Conservation (phyloP, 2,113 vertebrate species). For the Alectura lathami region DNA sequence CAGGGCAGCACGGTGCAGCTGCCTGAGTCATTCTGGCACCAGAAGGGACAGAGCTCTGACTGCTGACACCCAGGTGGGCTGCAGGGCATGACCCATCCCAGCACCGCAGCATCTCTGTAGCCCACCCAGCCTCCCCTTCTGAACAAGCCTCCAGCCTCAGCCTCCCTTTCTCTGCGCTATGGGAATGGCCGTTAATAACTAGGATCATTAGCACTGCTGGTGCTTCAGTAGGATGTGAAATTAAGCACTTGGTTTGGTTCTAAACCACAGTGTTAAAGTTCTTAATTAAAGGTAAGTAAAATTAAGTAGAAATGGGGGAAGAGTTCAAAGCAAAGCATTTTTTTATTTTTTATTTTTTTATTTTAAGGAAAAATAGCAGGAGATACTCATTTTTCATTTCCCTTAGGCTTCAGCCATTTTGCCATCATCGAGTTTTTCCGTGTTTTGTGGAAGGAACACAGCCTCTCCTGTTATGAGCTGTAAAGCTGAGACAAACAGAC, state of each 20-base stretch:
- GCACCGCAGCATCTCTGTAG: background rate
- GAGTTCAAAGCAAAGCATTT: background rate
- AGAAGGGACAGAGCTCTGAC: background rate
- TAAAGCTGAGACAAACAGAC: conserved; percentile 46
- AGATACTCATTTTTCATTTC: background rate
- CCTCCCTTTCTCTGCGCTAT: background rate
- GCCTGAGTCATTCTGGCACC: background rate
- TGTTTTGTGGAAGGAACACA: background rate
- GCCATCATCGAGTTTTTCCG: background rate
- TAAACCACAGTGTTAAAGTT: background rate
- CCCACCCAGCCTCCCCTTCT: background rate
- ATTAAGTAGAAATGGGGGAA: background rate
- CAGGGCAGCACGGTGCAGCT: background rate
- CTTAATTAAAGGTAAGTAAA: background rate
- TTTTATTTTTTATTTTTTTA: no score
- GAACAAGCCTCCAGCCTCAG: background rate
- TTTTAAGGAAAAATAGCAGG: background rate
- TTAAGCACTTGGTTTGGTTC: background rate
- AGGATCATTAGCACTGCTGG: background rate
- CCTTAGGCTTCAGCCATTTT: background rate
- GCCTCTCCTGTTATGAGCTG: background rate
- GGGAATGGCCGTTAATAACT: background rate
- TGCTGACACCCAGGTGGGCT: background rate
- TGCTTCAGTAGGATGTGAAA: background rate
- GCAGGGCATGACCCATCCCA: background rate